Percentiles rank a stretch among this genome's conserved stretches.
These are phyloP conservation scores for Acanthosepion lycidas DNA, from an alignment of 2,888 invertebrate genomes.

Conservation along the genomic window DNA sequence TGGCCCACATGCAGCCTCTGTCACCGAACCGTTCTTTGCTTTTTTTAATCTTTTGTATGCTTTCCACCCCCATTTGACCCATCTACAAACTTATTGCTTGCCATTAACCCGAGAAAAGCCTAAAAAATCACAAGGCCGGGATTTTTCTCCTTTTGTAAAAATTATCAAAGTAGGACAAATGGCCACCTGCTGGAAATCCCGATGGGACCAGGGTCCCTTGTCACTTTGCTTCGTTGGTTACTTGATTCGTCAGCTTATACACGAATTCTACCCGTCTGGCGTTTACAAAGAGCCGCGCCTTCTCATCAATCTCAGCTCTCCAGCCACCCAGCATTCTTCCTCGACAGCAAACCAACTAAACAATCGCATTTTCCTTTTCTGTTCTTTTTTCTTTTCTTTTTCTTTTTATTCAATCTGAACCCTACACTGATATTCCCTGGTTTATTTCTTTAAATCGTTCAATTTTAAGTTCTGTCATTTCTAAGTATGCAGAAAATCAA, in stretches of 20 bases:
- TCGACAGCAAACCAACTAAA: background rate
- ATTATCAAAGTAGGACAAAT: background rate
- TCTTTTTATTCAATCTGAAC: background rate
- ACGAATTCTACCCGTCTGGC: background rate
- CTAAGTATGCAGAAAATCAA: background rate
- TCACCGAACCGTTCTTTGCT: background rate
- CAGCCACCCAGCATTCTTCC: background rate
- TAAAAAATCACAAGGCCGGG: background rate
- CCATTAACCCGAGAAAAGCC: background rate
- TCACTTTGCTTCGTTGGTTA: background rate
- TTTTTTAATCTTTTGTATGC: background rate
- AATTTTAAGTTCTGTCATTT: too few relatives aligned
- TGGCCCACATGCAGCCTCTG: background rate
- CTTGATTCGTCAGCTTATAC: background rate
- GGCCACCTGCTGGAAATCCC: background rate
- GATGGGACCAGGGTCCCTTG: background rate
- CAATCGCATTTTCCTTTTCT: background rate
- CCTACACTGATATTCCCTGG: too few relatives aligned
- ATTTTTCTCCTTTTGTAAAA: background rate
- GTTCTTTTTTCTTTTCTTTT: background rate
- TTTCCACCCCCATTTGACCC: background rate
- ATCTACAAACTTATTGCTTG: background rate
- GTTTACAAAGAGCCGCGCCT: background rate
- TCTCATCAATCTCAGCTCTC: background rate
- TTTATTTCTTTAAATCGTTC: too few relatives aligned